These are phyloP conservation scores for Adelognathus sp. DNA, from an alignment of 2,888 invertebrate genomes.

Conservation along the genomic window DNA sequence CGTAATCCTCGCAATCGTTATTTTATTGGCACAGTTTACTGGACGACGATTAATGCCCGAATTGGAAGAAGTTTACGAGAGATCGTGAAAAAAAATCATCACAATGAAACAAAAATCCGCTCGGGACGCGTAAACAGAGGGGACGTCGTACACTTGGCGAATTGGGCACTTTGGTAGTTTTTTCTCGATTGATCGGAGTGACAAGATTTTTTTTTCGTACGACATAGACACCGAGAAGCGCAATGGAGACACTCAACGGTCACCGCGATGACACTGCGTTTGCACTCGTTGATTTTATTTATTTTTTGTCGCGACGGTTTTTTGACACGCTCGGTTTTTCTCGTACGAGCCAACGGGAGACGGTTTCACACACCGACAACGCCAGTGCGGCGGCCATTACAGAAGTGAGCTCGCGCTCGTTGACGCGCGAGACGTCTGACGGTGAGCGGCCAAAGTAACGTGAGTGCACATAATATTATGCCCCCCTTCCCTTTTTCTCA, in stretches of 20 bases:
- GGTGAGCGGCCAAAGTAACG: conserved; percentile 41
- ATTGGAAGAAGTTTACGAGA: background rate
- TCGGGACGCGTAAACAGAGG: conserved; percentile 59
- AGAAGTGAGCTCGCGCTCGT: conserved; percentile 71
- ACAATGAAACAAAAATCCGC: background rate
- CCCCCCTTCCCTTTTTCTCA: conserved; percentile 2
- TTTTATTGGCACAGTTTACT: conserved; percentile 6
- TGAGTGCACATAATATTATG: conserved; percentile 21
- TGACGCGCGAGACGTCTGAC: conserved; percentile 56
- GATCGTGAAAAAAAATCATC: background rate
- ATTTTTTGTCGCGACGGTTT: conserved; percentile 9
- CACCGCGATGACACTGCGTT: background rate
- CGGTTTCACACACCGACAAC: conserved; percentile 72
- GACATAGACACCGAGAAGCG: background rate
- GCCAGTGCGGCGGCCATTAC: conserved; percentile 79
- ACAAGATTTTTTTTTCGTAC: background rate
- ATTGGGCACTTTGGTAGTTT: conserved; percentile 11
- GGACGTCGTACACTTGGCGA: background rate
- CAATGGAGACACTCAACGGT: too few relatives aligned
- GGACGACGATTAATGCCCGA: background rate
- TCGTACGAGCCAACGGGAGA: conserved; percentile 24
- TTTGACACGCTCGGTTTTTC: conserved; percentile 20
- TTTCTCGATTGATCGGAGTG: background rate
- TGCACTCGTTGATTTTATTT: background rate
- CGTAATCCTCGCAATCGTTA: background rate